These are phyloP conservation scores for Esperia sulphurella DNA, from an alignment of 2,888 invertebrate genomes.

Conservation along the genomic window DNA sequence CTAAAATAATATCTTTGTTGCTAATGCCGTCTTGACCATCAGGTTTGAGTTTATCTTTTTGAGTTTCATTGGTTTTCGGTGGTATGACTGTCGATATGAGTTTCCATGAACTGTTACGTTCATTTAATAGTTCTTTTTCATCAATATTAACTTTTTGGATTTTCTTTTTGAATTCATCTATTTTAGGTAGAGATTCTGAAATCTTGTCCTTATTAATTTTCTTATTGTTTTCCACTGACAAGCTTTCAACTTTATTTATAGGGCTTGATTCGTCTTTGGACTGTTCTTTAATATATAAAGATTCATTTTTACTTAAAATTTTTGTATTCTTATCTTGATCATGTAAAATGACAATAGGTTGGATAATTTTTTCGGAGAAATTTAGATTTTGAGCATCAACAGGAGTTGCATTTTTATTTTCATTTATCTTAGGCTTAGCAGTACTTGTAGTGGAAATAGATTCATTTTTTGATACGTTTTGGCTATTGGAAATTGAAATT, in stretches of 20 bases:
- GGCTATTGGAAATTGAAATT: slow-evolving; percentile 23
- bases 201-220: slow-evolving; percentile 12
- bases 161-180: slow-evolving; percentile 70
- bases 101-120: slow-evolving; percentile 77
- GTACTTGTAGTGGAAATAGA: background rate
- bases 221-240: slow-evolving; percentile 1
- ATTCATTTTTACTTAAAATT: background rate
- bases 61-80: slow-evolving; percentile 56
- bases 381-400: background rate
- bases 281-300: background rate
- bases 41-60: slow-evolving; percentile 56
- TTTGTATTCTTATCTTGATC: background rate
- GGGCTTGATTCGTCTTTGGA: background rate
- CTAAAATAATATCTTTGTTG: slow-evolving; percentile 58
- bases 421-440: background rate
- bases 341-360: background rate
- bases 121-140: slow-evolving; percentile 59
- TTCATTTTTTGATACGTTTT: background rate
- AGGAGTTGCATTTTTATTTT: background rate
- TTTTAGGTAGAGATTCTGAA: slow-evolving; percentile 37
- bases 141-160: slow-evolving; percentile 70
- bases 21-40: slow-evolving; percentile 43
- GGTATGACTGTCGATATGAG: slow-evolving; percentile 79
- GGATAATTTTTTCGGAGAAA: background rate
- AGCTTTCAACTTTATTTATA: background rate